phyloP scores from a whole-genome alignment of 2,888 invertebrate species.

The Epinotia bilunana region DNA sequence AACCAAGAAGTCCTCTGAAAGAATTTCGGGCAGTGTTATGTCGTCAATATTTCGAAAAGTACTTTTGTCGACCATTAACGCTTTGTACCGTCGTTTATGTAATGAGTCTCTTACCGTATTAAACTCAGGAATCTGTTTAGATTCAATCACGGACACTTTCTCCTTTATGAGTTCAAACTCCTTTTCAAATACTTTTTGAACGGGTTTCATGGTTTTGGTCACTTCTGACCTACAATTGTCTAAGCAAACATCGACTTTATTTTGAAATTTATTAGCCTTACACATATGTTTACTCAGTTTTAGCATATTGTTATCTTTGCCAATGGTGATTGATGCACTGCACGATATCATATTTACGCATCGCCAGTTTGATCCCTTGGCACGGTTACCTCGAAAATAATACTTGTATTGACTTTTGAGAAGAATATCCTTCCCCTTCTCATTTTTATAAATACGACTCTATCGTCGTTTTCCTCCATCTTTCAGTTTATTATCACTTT shows the following conservation, averaged over 20 bases:
- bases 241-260: neutral
- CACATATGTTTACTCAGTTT: constrained; percentile 15
- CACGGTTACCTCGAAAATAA: constrained; percentile 4
- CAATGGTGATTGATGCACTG: constrained; percentile 12
- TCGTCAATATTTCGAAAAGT: constrained; percentile 11
- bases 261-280: neutral
- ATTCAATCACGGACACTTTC: constrained; percentile 2
- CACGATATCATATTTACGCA: constrained; percentile 9
- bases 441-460: constrained; percentile 21
- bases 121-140: constrained; percentile 5
- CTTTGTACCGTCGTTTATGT: constrained; percentile 5
- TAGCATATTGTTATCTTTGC: constrained; percentile 13
- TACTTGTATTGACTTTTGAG: constrained; percentile 12
- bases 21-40: constrained; percentile 21
- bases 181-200: constrained; percentile 14
- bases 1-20: constrained; percentile 11
- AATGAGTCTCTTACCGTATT: constrained; percentile 7
- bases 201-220: constrained; percentile 8
- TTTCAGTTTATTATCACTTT: constrained; percentile 15
- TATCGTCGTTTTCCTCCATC: constrained; percentile 18
- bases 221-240: constrained; percentile 5
- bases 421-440: constrained; percentile 17
- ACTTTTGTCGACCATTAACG: constrained; percentile 3
- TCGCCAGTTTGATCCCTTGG: constrained; percentile 16
- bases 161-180: neutral